Percentiles rank a stretch among this genome's conserved stretches.
These are phyloP conservation scores for Olivierus martensii DNA, from an alignment of 1,140 invertebrate species.

Conservation along the genomic window DNA sequence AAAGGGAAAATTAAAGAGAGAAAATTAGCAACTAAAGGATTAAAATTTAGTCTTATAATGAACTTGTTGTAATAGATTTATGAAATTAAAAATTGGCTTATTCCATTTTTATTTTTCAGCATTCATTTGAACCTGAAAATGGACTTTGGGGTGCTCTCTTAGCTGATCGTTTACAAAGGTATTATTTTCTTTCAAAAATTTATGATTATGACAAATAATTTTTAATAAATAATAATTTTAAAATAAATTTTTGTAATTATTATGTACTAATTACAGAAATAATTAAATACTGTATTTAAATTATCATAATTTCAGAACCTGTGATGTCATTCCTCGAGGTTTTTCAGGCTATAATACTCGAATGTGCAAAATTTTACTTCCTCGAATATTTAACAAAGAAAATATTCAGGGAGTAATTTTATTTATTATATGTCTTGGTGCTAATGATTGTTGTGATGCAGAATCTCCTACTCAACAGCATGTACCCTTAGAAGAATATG, in stretches of 20 bases:
- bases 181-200: neutral
- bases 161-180: slow-evolving; percentile 16
- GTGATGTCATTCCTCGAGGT: slow-evolving; percentile 32
- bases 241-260: too few species aligned
- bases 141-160: slow-evolving; percentile 16
- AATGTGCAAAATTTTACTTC: slow-evolving; percentile 27
- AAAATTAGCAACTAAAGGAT: too few species aligned
- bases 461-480: slow-evolving; percentile 25
- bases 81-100: too few species aligned
- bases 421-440: slow-evolving; percentile 30
- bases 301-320: slow-evolving; percentile 23
- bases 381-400: slow-evolving; percentile 23
- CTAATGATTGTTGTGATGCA: slow-evolving; percentile 30
- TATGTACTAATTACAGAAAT: too few species aligned
- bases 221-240: too few species aligned
- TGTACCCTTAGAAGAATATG: slow-evolving; percentile 30
- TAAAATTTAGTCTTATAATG: too few species aligned
- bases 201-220: too few species aligned
- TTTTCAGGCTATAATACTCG: slow-evolving; percentile 33
- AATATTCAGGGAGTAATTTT: slow-evolving; percentile 23
- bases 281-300: too few species aligned
- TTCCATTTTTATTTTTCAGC: slow-evolving; percentile 1
- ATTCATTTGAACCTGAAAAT: slow-evolving; percentile 12
- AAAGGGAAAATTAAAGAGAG: too few species aligned
- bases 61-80: too few species aligned